A percentile compares a stretch with the other conserved stretches of the same genome.
These are phyloP conservation scores for Rhyacophila evoluta DNA, from an alignment of 2,888 invertebrate genomes.

Conservation along the genomic window DNA sequence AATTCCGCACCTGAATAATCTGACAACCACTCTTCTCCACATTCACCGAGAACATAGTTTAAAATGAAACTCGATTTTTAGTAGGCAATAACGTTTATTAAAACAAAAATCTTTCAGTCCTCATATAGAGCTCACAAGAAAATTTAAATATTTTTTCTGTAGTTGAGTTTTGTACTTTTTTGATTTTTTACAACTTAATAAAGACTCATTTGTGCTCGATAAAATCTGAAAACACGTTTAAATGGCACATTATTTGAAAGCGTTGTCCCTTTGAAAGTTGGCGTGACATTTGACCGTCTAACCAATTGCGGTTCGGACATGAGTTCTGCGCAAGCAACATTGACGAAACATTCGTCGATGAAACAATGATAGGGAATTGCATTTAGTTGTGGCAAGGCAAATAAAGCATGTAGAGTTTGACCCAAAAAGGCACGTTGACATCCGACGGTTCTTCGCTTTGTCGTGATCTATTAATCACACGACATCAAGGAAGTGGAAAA, in stretches of 20 bases:
- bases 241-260: background rate
- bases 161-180: no score
- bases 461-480: conserved; percentile 19
- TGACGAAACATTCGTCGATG: conserved; percentile 19
- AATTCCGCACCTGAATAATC: no score
- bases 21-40: no score
- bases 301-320: background rate
- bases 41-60: no score
- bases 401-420: background rate
- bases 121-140: no score
- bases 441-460: background rate
- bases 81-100: no score
- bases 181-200: no score
- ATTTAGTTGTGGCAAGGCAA: conserved; percentile 22
- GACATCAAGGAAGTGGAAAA: background rate
- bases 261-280: background rate
- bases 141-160: no score
- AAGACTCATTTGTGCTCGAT: no score
- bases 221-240: background rate
- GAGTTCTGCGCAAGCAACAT: background rate
- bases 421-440: conserved; percentile 5
- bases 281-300: conserved; percentile 5
- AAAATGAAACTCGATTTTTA: no score
- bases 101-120: no score
- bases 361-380: background rate